Conservation (phyloP, 2,113 vertebrate species). For the Glaucomys volans region DNA sequence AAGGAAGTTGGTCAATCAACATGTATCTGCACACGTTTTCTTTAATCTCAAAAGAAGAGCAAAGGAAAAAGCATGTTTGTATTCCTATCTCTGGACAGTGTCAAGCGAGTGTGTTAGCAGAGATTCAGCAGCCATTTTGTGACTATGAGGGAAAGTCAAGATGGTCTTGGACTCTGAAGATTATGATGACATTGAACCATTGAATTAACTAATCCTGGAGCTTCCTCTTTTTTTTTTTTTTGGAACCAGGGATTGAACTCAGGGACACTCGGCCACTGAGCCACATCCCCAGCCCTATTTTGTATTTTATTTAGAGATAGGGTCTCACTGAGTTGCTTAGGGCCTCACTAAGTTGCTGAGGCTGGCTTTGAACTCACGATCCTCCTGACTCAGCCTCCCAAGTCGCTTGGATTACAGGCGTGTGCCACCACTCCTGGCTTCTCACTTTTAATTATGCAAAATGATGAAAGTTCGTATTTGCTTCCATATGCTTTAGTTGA, state of each 20-base stretch:
- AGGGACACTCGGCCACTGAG: too few relatives aligned
- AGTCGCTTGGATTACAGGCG: too few relatives aligned
- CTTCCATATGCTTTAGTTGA: neutral
- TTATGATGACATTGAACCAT: neutral
- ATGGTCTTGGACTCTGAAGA: neutral
- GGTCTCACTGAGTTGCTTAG: too few relatives aligned
- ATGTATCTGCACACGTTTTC: neutral
- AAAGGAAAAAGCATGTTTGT: conserved; percentile 1
- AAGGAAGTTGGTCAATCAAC: neutral
- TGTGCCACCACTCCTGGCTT: too few relatives aligned
- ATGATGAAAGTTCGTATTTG: neutral
- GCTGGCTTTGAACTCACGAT: too few relatives aligned
- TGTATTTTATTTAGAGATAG: too few relatives aligned
- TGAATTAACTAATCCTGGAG: neutral
- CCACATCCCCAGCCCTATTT: too few relatives aligned
- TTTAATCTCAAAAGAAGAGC: conserved; percentile 39
- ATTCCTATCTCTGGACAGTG: neutral
- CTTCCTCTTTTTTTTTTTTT: too few relatives aligned
- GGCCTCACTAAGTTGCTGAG: too few relatives aligned
- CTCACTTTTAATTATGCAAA: neutral
- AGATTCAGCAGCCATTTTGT: conserved; percentile 51
- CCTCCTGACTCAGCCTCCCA: too few relatives aligned
- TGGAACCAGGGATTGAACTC: too few relatives aligned
- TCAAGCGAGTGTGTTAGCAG: neutral
- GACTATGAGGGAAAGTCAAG: neutral